A percentile compares a stretch with the other conserved stretches of the same genome.
phyloP scores from a whole-genome alignment of 1,140 invertebrate genomes.

The Phocides pigmalion region DNA sequence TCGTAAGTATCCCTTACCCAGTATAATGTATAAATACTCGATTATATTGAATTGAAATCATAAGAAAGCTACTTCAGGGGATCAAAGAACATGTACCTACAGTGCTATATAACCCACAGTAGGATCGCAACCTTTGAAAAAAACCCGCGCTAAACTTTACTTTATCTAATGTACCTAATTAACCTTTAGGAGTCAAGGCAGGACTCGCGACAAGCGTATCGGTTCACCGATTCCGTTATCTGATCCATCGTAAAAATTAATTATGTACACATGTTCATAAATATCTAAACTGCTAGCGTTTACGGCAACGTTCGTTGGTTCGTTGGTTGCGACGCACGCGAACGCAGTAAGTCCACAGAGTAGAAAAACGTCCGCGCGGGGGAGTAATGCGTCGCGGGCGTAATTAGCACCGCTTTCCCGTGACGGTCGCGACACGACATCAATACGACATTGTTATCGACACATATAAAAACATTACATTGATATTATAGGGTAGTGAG shows the following conservation, averaged over 20 bases:
- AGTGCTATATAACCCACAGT: too few relatives aligned
- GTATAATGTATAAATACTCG: too few relatives aligned
- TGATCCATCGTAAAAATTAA: slow-evolving; percentile 81
- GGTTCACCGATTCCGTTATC: slow-evolving; percentile 66
- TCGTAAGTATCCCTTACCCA: too few relatives aligned
- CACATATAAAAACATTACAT: too few relatives aligned
- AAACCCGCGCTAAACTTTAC: slow-evolving; percentile 11
- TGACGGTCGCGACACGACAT: slow-evolving; percentile 25
- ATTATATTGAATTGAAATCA: too few relatives aligned
- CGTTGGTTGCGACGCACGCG: slow-evolving; percentile 56
- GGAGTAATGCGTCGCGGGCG: too few relatives aligned
- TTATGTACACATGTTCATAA: slow-evolving; percentile 80
- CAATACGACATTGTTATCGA: background rate
- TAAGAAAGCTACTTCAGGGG: too few relatives aligned
- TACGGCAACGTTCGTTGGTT: slow-evolving; percentile 61
- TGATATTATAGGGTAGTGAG: too few relatives aligned
- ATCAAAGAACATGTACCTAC: too few relatives aligned
- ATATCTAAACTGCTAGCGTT: slow-evolving; percentile 74
- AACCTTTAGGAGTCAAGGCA: slow-evolving; percentile 54
- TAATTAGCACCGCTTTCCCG: slow-evolving; percentile 52
- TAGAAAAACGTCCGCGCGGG: too few relatives aligned
- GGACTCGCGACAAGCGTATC: slow-evolving; percentile 63
- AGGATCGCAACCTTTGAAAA: background rate
- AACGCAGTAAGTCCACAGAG: slow-evolving; percentile 52
- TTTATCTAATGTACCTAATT: slow-evolving; percentile 57